Conservation (phyloP, 2,797 vertebrate species). For the Catharus ustulatus region DNA sequence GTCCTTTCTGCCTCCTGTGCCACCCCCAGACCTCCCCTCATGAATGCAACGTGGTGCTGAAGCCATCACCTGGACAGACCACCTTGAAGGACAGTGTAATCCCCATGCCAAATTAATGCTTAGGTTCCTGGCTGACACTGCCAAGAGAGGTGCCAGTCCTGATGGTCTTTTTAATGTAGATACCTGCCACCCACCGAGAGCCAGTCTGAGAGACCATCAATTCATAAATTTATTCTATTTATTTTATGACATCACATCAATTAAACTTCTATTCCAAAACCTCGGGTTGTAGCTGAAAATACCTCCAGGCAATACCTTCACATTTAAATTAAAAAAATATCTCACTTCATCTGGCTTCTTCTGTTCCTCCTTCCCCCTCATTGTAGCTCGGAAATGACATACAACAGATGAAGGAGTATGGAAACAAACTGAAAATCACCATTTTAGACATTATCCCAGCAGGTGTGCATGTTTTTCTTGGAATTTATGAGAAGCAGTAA, state of each 20-base stretch:
- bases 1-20: background rate
- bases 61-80: constrained; percentile 47
- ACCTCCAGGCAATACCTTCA: constrained; percentile 53
- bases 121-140: constrained; percentile 28
- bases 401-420: constrained; percentile 9
- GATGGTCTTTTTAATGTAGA: constrained; percentile 58
- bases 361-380: constrained; percentile 39
- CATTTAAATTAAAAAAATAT: constrained; percentile 54
- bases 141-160: constrained; percentile 56
- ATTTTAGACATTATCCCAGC: constrained; percentile 9
- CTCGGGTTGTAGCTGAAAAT: constrained; percentile 52
- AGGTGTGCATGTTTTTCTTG: constrained; percentile 43
- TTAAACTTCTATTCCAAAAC: constrained; percentile 63
- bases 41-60: background rate
- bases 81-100: constrained; percentile 55
- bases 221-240: constrained; percentile 73
- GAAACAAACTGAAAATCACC: constrained; percentile 37
- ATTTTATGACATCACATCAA: constrained; percentile 73
- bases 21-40: background rate
- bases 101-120: constrained; percentile 41
- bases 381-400: constrained; percentile 26
- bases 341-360: constrained; percentile 52
- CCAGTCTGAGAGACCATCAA: constrained; percentile 67
- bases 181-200: constrained; percentile 68
- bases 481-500: background rate